Evolutionary conservation across 2,797 vertebrate genomes (phyloP).

Genomic region (Clarias laeviceps): DNA sequence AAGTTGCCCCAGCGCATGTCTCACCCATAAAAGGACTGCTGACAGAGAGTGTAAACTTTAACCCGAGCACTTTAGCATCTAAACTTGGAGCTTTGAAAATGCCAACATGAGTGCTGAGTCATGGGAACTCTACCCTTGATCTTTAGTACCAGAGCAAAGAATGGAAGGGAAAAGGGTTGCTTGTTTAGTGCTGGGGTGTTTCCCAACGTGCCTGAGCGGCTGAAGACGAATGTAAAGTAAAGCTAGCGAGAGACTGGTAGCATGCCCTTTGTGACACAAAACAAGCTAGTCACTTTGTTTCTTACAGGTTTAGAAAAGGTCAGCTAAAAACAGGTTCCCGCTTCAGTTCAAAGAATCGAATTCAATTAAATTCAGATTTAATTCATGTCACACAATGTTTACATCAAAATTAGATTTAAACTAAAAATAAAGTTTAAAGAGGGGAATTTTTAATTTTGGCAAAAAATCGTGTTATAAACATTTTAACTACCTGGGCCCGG

Average conservation of each 20-base stretch:
- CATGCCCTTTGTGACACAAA: not conserved
- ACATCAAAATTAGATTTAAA: too few relatives aligned
- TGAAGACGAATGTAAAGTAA: not conserved
- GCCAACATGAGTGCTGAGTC: not conserved
- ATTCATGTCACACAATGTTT: too few relatives aligned
- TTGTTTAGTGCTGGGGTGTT: not conserved
- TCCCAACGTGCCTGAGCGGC: not conserved
- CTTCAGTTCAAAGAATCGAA: not conserved
- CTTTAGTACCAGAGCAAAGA: not conserved
- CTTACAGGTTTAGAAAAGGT: not conserved
- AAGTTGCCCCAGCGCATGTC: not conserved
- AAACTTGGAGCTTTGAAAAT: not conserved
- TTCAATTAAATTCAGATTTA: too few relatives aligned
- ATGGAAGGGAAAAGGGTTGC: not conserved
- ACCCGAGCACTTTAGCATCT: not conserved
- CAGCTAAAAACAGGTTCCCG: not conserved
- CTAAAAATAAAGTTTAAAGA: too few relatives aligned
- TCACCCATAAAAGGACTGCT: not conserved
- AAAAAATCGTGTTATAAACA: too few relatives aligned
- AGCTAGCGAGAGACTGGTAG: not conserved
- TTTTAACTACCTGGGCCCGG: too few relatives aligned
- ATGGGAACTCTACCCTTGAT: not conserved
- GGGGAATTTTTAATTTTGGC: too few relatives aligned
- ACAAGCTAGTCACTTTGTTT: not conserved
- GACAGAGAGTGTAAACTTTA: not conserved